Evolutionary conservation across 1,140 invertebrate species (phyloP), one percentile per base, ranked within the genome.

Genomic region (Drosophila arawakana): DNA sequence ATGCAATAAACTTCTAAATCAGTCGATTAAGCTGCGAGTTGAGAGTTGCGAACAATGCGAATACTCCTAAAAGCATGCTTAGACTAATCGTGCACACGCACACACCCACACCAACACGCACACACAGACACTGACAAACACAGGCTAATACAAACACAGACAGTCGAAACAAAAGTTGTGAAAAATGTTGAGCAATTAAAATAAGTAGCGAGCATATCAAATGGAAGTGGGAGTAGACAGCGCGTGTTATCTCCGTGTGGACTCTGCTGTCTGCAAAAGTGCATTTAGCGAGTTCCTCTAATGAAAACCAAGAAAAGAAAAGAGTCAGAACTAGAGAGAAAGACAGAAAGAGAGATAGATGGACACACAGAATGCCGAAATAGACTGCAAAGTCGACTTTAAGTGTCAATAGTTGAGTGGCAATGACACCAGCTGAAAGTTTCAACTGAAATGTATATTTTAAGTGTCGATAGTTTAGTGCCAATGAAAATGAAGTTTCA

Each of bases 1-100:
- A 88, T 88, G 83, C 83, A 88, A 88, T 86, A 86, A 86, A 88
- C 83, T 86, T 83, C 83, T 83, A 86, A 86, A 88, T 86, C 83
- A 86, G 83, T 83, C 83, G 83, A 86, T 86, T 86, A 78, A 88
- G 84, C 82, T 76, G 79, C 76, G 80, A 80, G 62, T 73, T 83
- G 44, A 71, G 54, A 75, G 58, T 63, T 75, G 54, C 73, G 59
- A 62, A 71, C 73, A 63, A 71, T 52, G 80, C 66, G 69, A 86
- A 60, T 86, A 68, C 76, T 43, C 54, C 76, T 73, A 79, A 88
- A 82, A 88, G 76, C 79, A 60, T 76, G 54, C 43, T 46, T 43
- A 34, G n/a, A 69, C 2, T 60, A 34, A 46, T 49, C 35, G 44
- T 35, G 25, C 21, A 21, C 34, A 60, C 57, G 58, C 63, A 39